Conservation (phyloP, 1,140 invertebrate species). For the Gyrodactylus bullatarudis region DNA sequence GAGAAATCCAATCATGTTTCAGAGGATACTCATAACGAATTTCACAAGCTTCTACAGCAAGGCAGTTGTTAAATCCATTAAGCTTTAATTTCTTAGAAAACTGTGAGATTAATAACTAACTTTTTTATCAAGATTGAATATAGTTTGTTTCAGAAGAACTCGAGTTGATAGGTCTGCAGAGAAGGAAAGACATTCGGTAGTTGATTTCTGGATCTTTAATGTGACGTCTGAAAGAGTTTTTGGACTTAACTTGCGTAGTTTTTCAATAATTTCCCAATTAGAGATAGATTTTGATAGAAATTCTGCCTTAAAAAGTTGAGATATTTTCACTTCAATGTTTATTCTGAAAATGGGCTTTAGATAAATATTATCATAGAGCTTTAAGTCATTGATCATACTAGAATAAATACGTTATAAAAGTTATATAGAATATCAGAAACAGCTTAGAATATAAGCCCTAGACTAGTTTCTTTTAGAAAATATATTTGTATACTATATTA, state of each 20-base stretch:
- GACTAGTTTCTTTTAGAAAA: not conserved
- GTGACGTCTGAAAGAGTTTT: not conserved
- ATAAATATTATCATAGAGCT: not conserved
- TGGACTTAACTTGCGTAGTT: constrained; percentile 14
- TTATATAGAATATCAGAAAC: too few relatives aligned
- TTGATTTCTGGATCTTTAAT: not conserved
- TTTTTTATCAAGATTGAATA: not conserved
- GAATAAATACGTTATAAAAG: too few relatives aligned
- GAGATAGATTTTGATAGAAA: not conserved
- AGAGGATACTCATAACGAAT: not conserved
- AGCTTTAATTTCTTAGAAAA: not conserved
- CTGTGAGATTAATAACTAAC: not conserved
- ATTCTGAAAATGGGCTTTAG: constrained; percentile 30
- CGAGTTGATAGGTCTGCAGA: not conserved
- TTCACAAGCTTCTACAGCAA: not conserved
- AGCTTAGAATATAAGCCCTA: not conserved
- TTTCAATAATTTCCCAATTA: constrained; percentile 14
- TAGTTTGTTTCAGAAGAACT: not conserved
- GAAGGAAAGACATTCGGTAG: not conserved
- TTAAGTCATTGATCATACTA: not conserved
- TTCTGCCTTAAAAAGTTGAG: not conserved
- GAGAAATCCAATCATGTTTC: not conserved
- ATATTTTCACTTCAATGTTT: constrained; percentile 23
- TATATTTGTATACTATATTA: not conserved
- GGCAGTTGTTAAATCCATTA: not conserved